Percentiles rank a stretch among this genome's conserved stretches.
Conservation (phyloP, 2,888 invertebrate species). For the Cataglyphis rosenhaueri region DNA sequence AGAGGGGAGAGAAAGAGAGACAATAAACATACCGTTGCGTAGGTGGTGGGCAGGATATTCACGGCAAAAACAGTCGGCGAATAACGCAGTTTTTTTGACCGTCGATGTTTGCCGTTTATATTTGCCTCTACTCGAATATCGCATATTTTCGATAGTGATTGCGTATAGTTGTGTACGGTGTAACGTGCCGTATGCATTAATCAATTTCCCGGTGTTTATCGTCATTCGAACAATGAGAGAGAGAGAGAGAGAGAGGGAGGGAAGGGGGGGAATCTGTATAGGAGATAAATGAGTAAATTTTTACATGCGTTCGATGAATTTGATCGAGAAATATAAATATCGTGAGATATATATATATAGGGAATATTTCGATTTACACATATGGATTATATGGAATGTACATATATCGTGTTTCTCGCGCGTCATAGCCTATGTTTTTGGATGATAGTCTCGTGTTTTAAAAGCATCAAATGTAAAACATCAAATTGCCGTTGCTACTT, state of each 20-base stretch:
- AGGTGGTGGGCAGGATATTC: neutral
- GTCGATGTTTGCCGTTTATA: constrained; percentile 16
- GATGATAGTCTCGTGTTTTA: constrained; percentile 10
- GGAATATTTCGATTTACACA: constrained; percentile 27
- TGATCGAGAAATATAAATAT: constrained; percentile 31
- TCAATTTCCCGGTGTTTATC: constrained; percentile 38
- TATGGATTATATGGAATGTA: constrained; percentile 40
- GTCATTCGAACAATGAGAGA: constrained; percentile 22
- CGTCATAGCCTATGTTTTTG: neutral
- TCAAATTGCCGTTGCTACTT: constrained; percentile 29
- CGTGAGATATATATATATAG: neutral
- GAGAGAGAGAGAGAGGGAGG: neutral
- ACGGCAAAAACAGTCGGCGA: constrained; percentile 22
- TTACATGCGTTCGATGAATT: neutral
- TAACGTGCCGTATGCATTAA: constrained; percentile 26
- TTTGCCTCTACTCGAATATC: constrained; percentile 16
- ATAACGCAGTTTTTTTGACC: constrained; percentile 8
- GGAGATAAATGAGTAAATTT: constrained; percentile 32
- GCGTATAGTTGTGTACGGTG: neutral
- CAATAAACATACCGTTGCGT: constrained; percentile 15
- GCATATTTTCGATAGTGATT: constrained; percentile 9
- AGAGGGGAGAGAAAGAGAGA: neutral
- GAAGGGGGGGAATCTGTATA: neutral
- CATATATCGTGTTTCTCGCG: constrained; percentile 8
- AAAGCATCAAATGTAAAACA: constrained; percentile 32